Evolutionary conservation across 2,888 invertebrate genomes (phyloP), one percentile per base, ranked within the genome.

Genomic region (Macrosoma leucophasiata): DNA sequence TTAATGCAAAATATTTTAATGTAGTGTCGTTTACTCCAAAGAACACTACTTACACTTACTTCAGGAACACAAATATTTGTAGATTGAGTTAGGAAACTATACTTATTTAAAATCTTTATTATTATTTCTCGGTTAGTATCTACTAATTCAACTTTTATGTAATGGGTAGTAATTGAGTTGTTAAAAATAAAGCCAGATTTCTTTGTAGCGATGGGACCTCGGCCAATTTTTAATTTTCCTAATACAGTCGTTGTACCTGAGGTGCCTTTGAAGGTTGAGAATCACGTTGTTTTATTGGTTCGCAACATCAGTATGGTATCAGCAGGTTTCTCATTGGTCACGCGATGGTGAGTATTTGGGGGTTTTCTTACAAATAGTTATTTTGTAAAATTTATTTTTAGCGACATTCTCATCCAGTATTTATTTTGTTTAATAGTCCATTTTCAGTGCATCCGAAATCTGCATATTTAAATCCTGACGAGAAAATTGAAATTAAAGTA

Each of bases 371-470:
- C 10, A 14, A 17, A 9, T 10, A 19, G 31, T 26, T 12, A 10
- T 26, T 23, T 29, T 8, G 11, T 15, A n/a, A n/a, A n/a, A n/a
- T n/a, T n/a, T n/a, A n/a, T n/a, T n/a, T n/a, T n/a, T n/a, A n/a
- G n/a, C n/a, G n/a, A n/a, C n/a, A n/a, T n/a, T n/a, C n/a, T n/a
- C n/a, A n/a, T n/a, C n/a, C 23, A 7, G 33, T 33, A 13, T 18
- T 36, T 10, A 25, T 27, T 71, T 62, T 17, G n/a, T n/a, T n/a
- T n/a, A n/a, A n/a, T 55, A 84, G 84, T 39, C 86, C 86, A 8
- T 89, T 89, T 62, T 71, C 72, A 33, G 75, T 86, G 4, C 60
- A 73, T 31, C 88, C 89, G 1, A 65, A 71, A 38, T 86, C 85
- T 18, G 86, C 78, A 1, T 70, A 75, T 41, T 58, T 90, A 25